Conservation (phyloP, 2,797 vertebrate genomes). For the Arnoldichthys spilopterus region DNA sequence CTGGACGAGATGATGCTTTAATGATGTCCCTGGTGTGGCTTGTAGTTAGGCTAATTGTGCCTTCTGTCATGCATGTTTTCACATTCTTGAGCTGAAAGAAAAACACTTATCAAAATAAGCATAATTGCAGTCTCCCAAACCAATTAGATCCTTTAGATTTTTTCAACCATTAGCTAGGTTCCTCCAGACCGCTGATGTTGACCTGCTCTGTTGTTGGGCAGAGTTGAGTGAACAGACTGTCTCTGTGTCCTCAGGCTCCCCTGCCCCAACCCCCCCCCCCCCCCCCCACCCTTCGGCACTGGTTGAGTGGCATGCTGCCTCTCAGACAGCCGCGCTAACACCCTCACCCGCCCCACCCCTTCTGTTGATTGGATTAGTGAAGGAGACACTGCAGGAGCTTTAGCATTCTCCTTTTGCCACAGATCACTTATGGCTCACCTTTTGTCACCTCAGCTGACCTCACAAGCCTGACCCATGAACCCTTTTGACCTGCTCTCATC, state of each 20-base stretch:
- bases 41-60: slow-evolving; percentile 19
- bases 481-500: neutral
- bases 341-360: neutral
- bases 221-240: slow-evolving; percentile 12
- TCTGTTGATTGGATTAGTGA: slow-evolving; percentile 44
- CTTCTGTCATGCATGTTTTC: slow-evolving; percentile 8
- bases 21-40: slow-evolving; percentile 5
- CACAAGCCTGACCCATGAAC: neutral
- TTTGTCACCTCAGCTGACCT: slow-evolving; percentile 26
- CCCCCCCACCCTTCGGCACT: slow-evolving; percentile 15
- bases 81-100: slow-evolving; percentile 10
- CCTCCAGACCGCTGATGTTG: neutral
- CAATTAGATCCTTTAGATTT: slow-evolving; percentile 17
- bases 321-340: slow-evolving; percentile 29
- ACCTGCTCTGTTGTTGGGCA: slow-evolving; percentile 7
- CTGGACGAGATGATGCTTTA: neutral
- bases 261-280: too few relatives aligned
- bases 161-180: neutral
- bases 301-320: slow-evolving; percentile 5
- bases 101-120: slow-evolving; percentile 12
- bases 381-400: slow-evolving; percentile 33
- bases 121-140: slow-evolving; percentile 26
- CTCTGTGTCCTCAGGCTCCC: slow-evolving; percentile 8
- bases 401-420: slow-evolving; percentile 34
- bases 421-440: slow-evolving; percentile 19